These are phyloP conservation scores for Caenorhabditis briggsae DNA, from an alignment of 1,140 invertebrate species.

Conservation along the genomic window DNA sequence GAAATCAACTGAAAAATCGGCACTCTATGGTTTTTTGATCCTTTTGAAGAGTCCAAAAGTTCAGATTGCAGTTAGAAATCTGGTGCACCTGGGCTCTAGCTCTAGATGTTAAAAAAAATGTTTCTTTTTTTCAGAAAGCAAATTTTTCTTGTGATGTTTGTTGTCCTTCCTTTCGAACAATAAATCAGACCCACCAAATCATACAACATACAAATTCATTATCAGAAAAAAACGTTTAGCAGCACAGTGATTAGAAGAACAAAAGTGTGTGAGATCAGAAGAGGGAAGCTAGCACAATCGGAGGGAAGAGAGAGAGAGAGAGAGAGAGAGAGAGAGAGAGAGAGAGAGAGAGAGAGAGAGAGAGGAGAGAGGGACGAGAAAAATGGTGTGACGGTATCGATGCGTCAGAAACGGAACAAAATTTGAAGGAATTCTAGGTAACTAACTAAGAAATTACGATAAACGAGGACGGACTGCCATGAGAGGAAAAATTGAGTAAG, in stretches of 20 bases:
- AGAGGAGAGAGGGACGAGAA: neutral
- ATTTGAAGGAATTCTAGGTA: neutral
- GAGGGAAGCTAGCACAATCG: conserved; percentile 42
- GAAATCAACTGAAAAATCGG: no score
- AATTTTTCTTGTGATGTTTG: no score
- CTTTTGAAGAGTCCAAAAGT: no score
- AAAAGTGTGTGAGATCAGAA: conserved; percentile 10
- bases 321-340: neutral
- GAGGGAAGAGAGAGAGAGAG: conserved; percentile 1
- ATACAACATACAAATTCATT: neutral
- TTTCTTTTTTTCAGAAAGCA: no score
- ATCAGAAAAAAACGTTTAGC: neutral
- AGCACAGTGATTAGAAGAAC: conserved; percentile 20
- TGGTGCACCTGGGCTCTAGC: no score
- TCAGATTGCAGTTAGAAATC: no score
- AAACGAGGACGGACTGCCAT: neutral
- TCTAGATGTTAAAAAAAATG: no score
- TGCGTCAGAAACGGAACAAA: neutral
- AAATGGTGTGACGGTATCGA: neutral
- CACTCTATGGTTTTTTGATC: no score
- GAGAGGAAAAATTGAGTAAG: conserved; percentile 26
- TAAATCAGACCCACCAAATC: no score
- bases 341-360: conserved; percentile 5
- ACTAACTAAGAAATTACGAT: neutral
- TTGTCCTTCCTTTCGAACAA: no score